Evolutionary conservation across 2,888 invertebrate species (phyloP).

Genomic region (Lithophane ornitopus): DNA sequence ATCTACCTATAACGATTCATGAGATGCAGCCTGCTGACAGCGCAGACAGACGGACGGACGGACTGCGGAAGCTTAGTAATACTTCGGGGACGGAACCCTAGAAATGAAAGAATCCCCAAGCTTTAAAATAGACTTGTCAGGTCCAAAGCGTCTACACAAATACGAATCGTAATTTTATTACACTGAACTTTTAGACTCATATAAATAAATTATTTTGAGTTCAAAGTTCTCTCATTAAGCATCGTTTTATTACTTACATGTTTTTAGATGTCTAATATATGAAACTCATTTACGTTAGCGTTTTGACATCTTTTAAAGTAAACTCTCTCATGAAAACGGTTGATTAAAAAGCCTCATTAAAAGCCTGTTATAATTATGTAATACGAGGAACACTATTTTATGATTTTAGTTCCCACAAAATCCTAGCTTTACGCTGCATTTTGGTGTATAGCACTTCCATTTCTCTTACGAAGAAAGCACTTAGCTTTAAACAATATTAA

Average conservation of each 20-base stretch:
- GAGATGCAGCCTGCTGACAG: no score
- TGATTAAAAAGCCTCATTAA: neutral
- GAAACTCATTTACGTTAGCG: neutral
- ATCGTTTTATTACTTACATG: conserved; percentile 5
- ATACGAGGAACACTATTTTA: neutral
- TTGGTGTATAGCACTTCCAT: conserved; percentile 4
- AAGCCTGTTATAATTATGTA: neutral
- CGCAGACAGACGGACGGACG: no score
- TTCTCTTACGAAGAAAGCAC: conserved; percentile 42
- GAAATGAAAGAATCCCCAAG: no score
- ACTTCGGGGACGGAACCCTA: no score
- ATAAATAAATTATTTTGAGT: conserved; percentile 25
- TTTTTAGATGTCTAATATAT: conserved; percentile 2
- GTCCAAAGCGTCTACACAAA: neutral
- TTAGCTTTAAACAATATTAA: conserved; percentile 59
- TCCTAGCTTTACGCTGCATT: conserved; percentile 9
- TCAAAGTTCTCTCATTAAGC: neutral
- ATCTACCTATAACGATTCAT: no score
- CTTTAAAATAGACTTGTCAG: neutral
- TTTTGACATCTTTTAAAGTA: neutral
- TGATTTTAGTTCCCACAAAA: conserved; percentile 4
- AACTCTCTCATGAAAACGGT: neutral
- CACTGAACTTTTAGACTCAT: conserved; percentile 13
- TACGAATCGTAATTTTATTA: neutral
- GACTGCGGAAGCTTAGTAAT: no score